These are phyloP conservation scores for Myxocyprinus asiaticus DNA, from an alignment of 2,113 vertebrate genomes.

Conservation along the genomic window DNA sequence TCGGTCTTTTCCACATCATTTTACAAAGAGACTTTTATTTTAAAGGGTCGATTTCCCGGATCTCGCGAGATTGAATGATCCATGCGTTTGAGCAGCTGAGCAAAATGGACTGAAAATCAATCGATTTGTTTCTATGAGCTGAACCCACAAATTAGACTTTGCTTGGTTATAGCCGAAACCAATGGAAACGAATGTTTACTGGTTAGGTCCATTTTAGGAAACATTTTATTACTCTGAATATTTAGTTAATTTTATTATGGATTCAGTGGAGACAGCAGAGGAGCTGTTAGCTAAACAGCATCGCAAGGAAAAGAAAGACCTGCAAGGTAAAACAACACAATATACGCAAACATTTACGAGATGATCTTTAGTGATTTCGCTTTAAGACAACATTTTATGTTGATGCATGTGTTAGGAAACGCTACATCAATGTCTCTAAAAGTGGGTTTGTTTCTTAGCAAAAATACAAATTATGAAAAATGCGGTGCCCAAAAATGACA, in stretches of 20 bases:
- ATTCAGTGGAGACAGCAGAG: conserved; percentile 65
- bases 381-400: no score
- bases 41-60: background rate
- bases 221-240: background rate
- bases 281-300: conserved; percentile 80
- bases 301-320: conserved; percentile 90
- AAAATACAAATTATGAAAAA: conserved; percentile 98
- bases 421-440: background rate
- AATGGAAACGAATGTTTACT: background rate
- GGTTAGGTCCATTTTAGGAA: background rate
- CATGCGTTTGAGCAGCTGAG: background rate
- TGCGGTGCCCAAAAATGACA: conserved; percentile 94
- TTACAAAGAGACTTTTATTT: no score
- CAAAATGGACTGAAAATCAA: background rate
- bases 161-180: background rate
- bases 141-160: background rate
- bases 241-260: conserved; percentile 53
- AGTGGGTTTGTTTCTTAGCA: conserved; percentile 70
- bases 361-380: background rate
- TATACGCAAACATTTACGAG: no score
- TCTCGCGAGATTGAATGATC: background rate
- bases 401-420: background rate
- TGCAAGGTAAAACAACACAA: conserved; percentile 79
- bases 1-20: no score
- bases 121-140: background rate